Evolutionary conservation across 1,140 invertebrate species (phyloP), one percentile per base, ranked within the genome.

Genomic region (Aphis gossypii): DNA sequence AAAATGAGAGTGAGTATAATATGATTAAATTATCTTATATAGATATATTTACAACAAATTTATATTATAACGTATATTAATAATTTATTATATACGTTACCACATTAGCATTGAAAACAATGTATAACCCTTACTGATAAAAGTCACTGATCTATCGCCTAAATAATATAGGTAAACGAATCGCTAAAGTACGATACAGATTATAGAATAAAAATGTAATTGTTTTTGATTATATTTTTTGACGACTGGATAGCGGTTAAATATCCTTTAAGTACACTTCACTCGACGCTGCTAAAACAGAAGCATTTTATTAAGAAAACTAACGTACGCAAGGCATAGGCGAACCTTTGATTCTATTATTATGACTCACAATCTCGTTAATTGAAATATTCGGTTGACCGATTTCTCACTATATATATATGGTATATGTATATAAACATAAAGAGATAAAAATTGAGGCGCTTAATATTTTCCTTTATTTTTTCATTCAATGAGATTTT

Each of bases 321-420:
- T 20, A 92, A 44, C 35, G 35, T 30, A 82, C 30, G 18, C 41
- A 30, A 30, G 56, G 21, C 23, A 76, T n/a, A 76, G 14, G 41
- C 9, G 8, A 82, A 44, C 82, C 92, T 93, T 93, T 93, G 92
- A 93, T 84, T 93, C 82, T 54, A 92, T 92, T 92, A 92, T 92
- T 92, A 48, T 92, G 18, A 46, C 82, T 38, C 38, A 86, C 92
- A 93, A 93, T 93, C n/a, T 86, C 48, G 82, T 93, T 93, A 93
- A 93, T 93, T 93, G 92, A 93, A 93, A 93, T 84, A 44, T 93
- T 93, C 92, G 92, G 92, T 93, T 14, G 82, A 93, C 48, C 35
- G 92, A 93, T 93, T 93, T 93, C 82, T 86, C 21, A 2, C 35
- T 44, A 41, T 60, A 54, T 51, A 54, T 54, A 35, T 35, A 83